A percentile compares a stretch with the other conserved stretches of the same genome.
Conservation (phyloP, 2,888 invertebrate species). For the Diarsia brunnea region DNA sequence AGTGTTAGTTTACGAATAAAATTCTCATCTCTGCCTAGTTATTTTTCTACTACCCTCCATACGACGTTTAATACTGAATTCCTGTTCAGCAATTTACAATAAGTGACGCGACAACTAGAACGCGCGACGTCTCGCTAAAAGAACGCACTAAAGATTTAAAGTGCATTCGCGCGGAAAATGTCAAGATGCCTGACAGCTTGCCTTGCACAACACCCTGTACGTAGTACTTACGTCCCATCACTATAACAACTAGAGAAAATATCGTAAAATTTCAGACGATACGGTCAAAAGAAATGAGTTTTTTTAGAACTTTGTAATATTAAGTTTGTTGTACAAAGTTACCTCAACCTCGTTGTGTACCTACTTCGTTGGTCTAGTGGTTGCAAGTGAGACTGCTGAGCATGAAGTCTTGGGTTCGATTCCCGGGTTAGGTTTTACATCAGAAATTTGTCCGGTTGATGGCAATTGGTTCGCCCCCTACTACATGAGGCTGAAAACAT, state of each 20-base stretch:
- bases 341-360: too few species aligned
- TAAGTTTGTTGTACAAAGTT: background rate
- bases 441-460: too few species aligned
- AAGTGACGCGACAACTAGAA: slow-evolving; percentile 48
- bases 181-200: slow-evolving; percentile 57
- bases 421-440: too few species aligned
- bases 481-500: too few species aligned
- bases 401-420: too few species aligned
- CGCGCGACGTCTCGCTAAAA: slow-evolving; percentile 30
- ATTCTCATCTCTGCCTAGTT: background rate
- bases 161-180: slow-evolving; percentile 64
- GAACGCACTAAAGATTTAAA: slow-evolving; percentile 63
- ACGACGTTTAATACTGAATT: slow-evolving; percentile 30
- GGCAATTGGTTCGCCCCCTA: too few species aligned
- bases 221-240: slow-evolving; percentile 25
- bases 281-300: background rate
- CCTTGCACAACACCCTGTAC: slow-evolving; percentile 42
- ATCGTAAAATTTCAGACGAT: slow-evolving; percentile 6
- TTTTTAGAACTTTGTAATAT: background rate
- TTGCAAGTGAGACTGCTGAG: too few species aligned
- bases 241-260: background rate
- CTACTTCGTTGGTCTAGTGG: too few species aligned
- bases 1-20: background rate
- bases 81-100: slow-evolving; percentile 55
- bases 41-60: slow-evolving; percentile 5